Evolutionary conservation across 2,113 vertebrate genomes (phyloP), one percentile per base, ranked within the genome.

Genomic region (Clarias batrachus): DNA sequence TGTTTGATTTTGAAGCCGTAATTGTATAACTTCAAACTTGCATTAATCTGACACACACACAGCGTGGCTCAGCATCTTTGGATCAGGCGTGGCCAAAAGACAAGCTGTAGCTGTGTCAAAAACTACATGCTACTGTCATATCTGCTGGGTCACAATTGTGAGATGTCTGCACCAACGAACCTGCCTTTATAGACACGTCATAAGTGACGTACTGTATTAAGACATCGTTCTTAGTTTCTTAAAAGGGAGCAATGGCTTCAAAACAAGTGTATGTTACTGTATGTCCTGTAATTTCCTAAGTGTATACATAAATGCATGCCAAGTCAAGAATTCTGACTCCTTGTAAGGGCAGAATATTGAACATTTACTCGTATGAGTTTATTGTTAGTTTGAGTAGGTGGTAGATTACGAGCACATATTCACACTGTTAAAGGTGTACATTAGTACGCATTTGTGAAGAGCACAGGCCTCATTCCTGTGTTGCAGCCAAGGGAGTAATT

Each of bases 11-110:
- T 10, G 5, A 57, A 57, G 57, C 68, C 17, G 17, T 85, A 88
- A 73, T 66, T 62, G 37, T 63, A 27, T 59, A 25, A 78, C 82
- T 85, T 80, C 66, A 84, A 86, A 66, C 59, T 27, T 70, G 11
- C 48, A 12, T 81, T 30, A 52, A 56, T 62, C 79, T n/a, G 68
- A 68, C 14, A 60, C 48, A 48, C 48, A 79, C 37, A 62, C 54
- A 79, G 66, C 88, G 23, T 78, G 85, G 54, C 37, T 70, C 62
- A 41, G 78, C 88, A 87, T 62, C 70, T 62, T 62, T 30, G 8
- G 37, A 14, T 70, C 62, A 25, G 57, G 48, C 37, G 52, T 19
- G 60, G 85, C 52, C 9, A 13, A 54, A 56, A 63, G 25, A 27
- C 63, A 48, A 82, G 81, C 37, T 52, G 11, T 16, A 59, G 30